These are phyloP conservation scores for Cosmia trapezina DNA, from an alignment of 2,888 invertebrate species.

Conservation along the genomic window DNA sequence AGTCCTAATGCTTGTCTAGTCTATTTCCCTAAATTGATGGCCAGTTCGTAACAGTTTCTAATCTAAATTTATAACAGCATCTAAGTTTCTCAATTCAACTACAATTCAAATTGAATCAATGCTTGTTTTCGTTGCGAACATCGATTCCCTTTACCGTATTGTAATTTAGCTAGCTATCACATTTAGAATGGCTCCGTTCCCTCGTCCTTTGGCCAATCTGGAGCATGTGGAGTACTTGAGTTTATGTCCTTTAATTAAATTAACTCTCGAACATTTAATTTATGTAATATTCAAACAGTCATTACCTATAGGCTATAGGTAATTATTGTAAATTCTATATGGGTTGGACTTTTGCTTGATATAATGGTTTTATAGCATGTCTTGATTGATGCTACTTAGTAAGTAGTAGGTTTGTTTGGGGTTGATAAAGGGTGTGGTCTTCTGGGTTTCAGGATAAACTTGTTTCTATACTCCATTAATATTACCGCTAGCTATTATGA, in stretches of 20 bases:
- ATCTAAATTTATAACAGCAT: slow-evolving; percentile 63
- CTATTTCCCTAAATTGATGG: slow-evolving; percentile 52
- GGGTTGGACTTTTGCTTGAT: background rate
- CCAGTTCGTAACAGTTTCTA: slow-evolving; percentile 59
- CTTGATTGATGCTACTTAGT: background rate
- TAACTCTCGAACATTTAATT: slow-evolving; percentile 57
- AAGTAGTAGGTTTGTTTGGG: too few species aligned
- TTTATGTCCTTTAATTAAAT: slow-evolving; percentile 70
- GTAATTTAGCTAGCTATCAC: slow-evolving; percentile 66
- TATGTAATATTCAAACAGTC: slow-evolving; percentile 16
- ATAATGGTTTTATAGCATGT: background rate
- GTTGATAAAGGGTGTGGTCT: background rate
- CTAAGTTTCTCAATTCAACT: slow-evolving; percentile 63
- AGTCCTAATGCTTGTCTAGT: slow-evolving; percentile 21
- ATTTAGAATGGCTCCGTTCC: slow-evolving; percentile 72
- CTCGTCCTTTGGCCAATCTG: slow-evolving; percentile 72
- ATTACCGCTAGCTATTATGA: background rate
- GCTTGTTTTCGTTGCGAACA: slow-evolving; percentile 64
- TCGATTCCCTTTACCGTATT: slow-evolving; percentile 71
- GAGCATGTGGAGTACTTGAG: slow-evolving; percentile 69
- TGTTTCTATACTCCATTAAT: background rate
- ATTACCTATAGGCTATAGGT: background rate
- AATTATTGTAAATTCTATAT: slow-evolving; percentile 2
- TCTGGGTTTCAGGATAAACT: background rate
- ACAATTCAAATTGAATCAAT: slow-evolving; percentile 66